A percentile compares a stretch with the other conserved stretches of the same genome.
Conservation (phyloP, 2,888 invertebrate genomes). For the Zhuqinia jingwanae region DNA sequence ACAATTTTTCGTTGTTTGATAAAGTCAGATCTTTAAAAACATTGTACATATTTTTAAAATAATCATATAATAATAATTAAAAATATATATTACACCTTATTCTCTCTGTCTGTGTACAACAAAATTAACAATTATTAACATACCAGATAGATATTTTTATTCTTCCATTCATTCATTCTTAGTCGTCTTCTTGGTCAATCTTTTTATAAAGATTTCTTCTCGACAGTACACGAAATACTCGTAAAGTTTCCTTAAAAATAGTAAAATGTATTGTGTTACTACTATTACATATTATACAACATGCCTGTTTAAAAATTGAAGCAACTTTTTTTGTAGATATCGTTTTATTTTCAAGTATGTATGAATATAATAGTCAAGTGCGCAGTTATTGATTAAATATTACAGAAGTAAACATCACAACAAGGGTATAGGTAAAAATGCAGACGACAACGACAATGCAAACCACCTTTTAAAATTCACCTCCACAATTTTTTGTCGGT, state of each 20-base stretch:
- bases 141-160: background rate
- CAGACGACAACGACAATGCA: background rate
- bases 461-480: too few species aligned
- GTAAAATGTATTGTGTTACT: background rate
- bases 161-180: slow-evolving; percentile 26
- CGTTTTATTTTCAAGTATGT: background rate
- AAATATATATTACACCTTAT: slow-evolving; percentile 53
- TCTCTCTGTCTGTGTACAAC: slow-evolving; percentile 2
- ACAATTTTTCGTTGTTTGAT: background rate
- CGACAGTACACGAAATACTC: background rate
- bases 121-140: background rate
- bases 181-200: slow-evolving; percentile 42
- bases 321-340: slow-evolving; percentile 17
- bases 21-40: slow-evolving; percentile 58
- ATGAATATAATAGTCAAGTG: slow-evolving; percentile 6
- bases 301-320: slow-evolving; percentile 35
- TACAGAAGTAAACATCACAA: slow-evolving; percentile 53
- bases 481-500: too few species aligned
- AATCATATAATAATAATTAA: slow-evolving; percentile 37
- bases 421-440: slow-evolving; percentile 37
- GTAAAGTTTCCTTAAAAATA: background rate
- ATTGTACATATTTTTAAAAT: too few species aligned
- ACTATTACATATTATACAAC: background rate
- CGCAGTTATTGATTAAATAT: slow-evolving; percentile 21
- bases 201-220: too few species aligned